phyloP scores from a whole-genome alignment of 2,888 invertebrate genomes.

The Agrochola macilenta region DNA sequence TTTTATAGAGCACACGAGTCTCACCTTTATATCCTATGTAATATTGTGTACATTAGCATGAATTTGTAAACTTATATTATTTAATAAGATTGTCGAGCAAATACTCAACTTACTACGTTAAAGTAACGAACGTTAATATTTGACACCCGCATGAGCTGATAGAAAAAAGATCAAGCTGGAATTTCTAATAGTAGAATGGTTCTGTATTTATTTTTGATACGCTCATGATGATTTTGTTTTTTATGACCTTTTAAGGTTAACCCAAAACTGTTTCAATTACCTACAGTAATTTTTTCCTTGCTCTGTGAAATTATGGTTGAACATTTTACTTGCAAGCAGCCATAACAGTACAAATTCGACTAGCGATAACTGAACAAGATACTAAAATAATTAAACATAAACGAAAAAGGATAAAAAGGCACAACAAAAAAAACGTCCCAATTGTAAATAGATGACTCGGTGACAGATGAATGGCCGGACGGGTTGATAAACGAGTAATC shows the following conservation, averaged over 20 bases:
- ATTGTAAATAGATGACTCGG: constrained; percentile 67
- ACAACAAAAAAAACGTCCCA: constrained; percentile 50
- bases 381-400: constrained; percentile 41
- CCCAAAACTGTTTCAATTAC: not conserved
- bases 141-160: constrained; percentile 53
- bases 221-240: not conserved
- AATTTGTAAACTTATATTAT: constrained; percentile 23
- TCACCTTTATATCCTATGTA: constrained; percentile 32
- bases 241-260: not conserved
- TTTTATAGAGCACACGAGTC: constrained; percentile 46
- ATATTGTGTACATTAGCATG: constrained; percentile 43
- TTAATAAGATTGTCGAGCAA: constrained; percentile 53
- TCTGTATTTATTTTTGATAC: constrained; percentile 28
- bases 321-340: not conserved
- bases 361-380: constrained; percentile 10
- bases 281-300: not conserved
- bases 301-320: not conserved
- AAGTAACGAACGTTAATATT: constrained; percentile 58
- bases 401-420: constrained; percentile 33
- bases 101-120: constrained; percentile 54
- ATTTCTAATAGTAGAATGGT: constrained; percentile 7
- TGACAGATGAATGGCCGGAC: constrained; percentile 70
- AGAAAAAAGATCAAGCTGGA: constrained; percentile 22
- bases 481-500: constrained; percentile 67
- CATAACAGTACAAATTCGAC: not conserved